These are phyloP conservation scores for Neogobius melanostomus DNA, from an alignment of 2,113 vertebrate species.

Conservation along the genomic window DNA sequence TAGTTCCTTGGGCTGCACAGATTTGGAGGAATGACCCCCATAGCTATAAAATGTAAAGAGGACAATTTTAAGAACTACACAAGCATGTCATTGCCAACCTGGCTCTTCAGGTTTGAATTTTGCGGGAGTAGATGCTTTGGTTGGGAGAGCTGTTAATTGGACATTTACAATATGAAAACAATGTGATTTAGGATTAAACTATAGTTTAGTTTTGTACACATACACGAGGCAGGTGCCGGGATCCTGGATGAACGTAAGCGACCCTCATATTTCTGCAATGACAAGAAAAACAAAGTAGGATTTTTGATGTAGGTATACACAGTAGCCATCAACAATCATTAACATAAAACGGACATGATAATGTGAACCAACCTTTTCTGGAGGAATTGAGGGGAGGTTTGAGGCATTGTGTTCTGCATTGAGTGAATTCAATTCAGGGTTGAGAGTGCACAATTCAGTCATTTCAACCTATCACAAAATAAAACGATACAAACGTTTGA, in stretches of 20 bases:
- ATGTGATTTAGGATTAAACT: not conserved
- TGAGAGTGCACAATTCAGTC: constrained; percentile 53
- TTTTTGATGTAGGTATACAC: no score
- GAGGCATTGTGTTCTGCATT: constrained; percentile 3
- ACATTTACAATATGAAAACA: not conserved
- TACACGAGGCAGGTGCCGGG: constrained; percentile 65
- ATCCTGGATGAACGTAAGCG: constrained; percentile 70
- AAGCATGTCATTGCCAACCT: constrained; percentile 61
- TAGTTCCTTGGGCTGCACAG: no score
- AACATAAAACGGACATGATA: not conserved
- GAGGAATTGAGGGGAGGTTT: not conserved
- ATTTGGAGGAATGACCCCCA: not conserved
- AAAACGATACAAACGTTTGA: not conserved
- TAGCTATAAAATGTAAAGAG: not conserved
- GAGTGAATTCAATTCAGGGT: constrained; percentile 56
- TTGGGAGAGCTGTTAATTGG: constrained; percentile 36
- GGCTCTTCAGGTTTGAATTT: constrained; percentile 49
- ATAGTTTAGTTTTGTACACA: constrained; percentile 33
- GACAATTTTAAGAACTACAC: not conserved
- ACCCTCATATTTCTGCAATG: constrained; percentile 61
- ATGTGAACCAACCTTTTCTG: constrained; percentile 45
- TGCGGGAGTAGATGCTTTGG: constrained; percentile 58
- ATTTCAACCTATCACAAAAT: constrained; percentile 50
- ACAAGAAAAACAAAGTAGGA: not conserved
- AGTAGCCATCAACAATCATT: not conserved